Percentiles rank a stretch among this genome's conserved stretches.
Evolutionary conservation across 2,797 vertebrate genomes (phyloP).

Genomic region (Clamator glandarius): DNA sequence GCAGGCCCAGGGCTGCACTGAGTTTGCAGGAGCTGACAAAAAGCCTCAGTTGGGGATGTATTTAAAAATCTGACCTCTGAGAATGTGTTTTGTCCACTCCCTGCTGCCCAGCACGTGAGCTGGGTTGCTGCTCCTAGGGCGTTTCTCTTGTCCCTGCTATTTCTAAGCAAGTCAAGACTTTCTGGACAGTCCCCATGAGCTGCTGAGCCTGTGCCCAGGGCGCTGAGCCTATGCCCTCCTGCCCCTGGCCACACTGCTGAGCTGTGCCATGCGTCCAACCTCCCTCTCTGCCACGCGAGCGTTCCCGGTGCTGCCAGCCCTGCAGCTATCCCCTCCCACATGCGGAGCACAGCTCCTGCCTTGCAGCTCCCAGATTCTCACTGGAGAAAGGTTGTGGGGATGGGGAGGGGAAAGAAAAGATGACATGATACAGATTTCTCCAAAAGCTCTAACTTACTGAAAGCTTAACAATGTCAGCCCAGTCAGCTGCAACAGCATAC

Average conservation of each 20-base stretch:
- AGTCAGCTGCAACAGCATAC: slow-evolving; percentile 91
- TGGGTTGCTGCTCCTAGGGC: neutral
- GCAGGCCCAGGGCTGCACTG: neutral
- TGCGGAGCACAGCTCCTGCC: neutral
- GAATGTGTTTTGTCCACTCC: neutral
- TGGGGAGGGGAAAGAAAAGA: slow-evolving; percentile 38
- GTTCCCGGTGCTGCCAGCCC: neutral
- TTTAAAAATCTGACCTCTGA: neutral
- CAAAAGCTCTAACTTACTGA: slow-evolving; percentile 85
- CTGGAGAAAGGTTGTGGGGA: slow-evolving; percentile 55
- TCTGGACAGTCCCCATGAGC: neutral
- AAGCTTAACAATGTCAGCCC: slow-evolving; percentile 92
- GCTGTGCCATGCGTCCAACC: neutral
- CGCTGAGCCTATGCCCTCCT: neutral
- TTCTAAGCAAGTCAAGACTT: neutral
- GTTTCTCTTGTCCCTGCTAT: neutral
- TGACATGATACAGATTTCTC: slow-evolving; percentile 64
- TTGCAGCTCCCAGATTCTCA: slow-evolving; percentile 12
- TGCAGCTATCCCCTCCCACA: neutral
- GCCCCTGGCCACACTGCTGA: neutral
- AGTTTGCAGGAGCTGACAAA: neutral
- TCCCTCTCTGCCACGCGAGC: fast-evolving
- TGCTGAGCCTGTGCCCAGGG: neutral
- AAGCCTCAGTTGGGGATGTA: neutral
- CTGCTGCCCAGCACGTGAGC: fast-evolving